Base-by-base conservation (phyloP, 1,140 invertebrate species). In the Drosophila ambigua region DNA sequence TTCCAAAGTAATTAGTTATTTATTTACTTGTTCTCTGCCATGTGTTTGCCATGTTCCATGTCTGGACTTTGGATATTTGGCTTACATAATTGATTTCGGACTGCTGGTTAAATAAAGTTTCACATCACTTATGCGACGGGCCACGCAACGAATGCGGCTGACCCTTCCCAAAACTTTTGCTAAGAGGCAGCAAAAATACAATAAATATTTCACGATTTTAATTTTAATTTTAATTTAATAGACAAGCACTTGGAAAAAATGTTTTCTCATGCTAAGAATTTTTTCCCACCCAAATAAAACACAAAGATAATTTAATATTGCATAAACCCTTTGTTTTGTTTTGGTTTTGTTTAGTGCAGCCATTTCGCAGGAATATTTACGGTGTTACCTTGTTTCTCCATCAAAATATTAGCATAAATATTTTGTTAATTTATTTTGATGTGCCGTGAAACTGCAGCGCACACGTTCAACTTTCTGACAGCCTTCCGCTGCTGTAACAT, bases 361-460 rank as follows among this genome's bases (percentile, higher is more conserved):
- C 23, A 62, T 48, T 68, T 54, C 26, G 28, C 8, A 20, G 35
- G 20, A 49, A 67, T 57, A 64, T 77, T 66, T 77, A 62, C 45
- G 43, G 43, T 45, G 39, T 58, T 62, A 43, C 71, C 54, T 57
- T 73, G 64, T 68, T 58, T 63, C 67, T 23, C 54, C 65, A 59
- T 59, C 64, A 85, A 62, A 75, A 85, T 82, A 85, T 87, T 87
- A 75, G 65, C 82, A 87, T 87, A 85, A 71, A 77, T 74, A 82
- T 85, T 78, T 75, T 65, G 65, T 50, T 62, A 55, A 67, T 77
- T 68, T 63, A 71, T 77, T 77, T 57, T 62, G 57, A 69, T 72
- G 72, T 68, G 63, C 63, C 46, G 41, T 35, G 26, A 1, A 20
- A 52, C 35, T 46, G 44, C 43, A 39, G 23, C 64, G 45, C 41